Conservation (phyloP, 2,888 invertebrate genomes). For the Protophormia terraenovae region DNA sequence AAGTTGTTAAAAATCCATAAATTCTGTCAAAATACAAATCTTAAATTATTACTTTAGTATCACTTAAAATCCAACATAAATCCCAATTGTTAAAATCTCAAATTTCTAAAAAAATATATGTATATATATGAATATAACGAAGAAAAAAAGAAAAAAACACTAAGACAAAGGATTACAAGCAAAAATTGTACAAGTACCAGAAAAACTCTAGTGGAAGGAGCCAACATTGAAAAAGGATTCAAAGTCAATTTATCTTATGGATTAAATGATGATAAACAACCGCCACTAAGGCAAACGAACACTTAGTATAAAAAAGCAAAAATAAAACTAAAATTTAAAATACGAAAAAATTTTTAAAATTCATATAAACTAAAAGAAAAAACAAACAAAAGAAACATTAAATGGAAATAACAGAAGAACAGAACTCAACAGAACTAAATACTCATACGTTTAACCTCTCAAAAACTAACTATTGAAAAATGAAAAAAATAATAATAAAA, state of each 20-base stretch:
- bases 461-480: slow-evolving; percentile 18
- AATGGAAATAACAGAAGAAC: slow-evolving; percentile 12
- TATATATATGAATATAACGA: slow-evolving; percentile 41
- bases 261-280: slow-evolving; percentile 69
- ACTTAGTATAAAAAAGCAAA: neutral
- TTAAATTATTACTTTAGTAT: slow-evolving; percentile 49
- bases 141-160: neutral
- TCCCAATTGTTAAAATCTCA: slow-evolving; percentile 32
- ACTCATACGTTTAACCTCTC: slow-evolving; percentile 46
- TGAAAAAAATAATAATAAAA: neutral
- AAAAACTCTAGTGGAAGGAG: slow-evolving; percentile 20
- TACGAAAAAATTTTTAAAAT: slow-evolving; percentile 1
- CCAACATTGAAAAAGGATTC: slow-evolving; percentile 67
- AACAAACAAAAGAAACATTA: slow-evolving; percentile 25
- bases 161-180: slow-evolving; percentile 61
- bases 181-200: slow-evolving; percentile 41
- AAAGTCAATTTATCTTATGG: slow-evolving; percentile 70
- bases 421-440: slow-evolving; percentile 16
- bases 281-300: slow-evolving; percentile 29
- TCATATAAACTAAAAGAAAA: neutral
- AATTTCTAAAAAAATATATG: slow-evolving; percentile 8
- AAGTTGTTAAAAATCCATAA: slow-evolving; percentile 57
- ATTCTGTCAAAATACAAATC: slow-evolving; percentile 23
- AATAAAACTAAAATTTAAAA: slow-evolving; percentile 12
- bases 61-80: slow-evolving; percentile 34